Base-by-base conservation (phyloP, 2,113 vertebrate species). In the Phaethornis superciliosus region DNA sequence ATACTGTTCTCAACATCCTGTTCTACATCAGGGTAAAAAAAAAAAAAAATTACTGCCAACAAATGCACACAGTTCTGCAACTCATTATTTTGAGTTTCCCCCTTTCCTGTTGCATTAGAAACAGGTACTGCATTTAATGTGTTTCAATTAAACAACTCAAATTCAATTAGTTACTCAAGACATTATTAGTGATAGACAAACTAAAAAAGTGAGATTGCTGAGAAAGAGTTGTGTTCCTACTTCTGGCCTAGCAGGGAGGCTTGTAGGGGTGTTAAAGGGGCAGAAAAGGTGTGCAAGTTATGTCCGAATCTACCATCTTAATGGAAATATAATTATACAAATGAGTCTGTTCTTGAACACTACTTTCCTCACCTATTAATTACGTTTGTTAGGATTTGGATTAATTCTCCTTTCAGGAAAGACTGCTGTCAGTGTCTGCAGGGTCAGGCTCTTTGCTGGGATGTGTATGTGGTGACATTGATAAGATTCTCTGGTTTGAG, bases 81-180 rank as follows among this genome's bases (percentile, higher is more conserved):
- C 9, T 69, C 28, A 4, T 7, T 75, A 27, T 30, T 81, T 83
- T 63, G 10, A 3, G 0, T 2, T 46, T 4, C n/a, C 54, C 27
- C 54, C 27, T 8, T 22, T 71, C 54, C 2, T n/a, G 69, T 58
- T 94, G 56, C n/a, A 81, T 83, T 82, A 85, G 59, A 77, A 95
- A 85, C 77, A 82, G 84, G 72, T 27, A 2, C 55, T 79, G 88
- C 83, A 64, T 65, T 96, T 81, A 71, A 81, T 80, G 46, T 67
- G 58, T 97, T 97, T 97, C 94, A 97, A 94, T 98, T 97, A 97
- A 97, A 91, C 77, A 62, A n/a, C 88, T 74, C 95, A 44, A 89
- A 80, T 97, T 97, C 96, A 95, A 96, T 98, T 97, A 96, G 91
- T 95, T 96, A 96, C 93, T 65, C 33, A 51, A 95, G 96, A 85